These are phyloP conservation scores for Pseudobourletiella spinata DNA, from an alignment of 1,140 invertebrate genomes.

Conservation along the genomic window DNA sequence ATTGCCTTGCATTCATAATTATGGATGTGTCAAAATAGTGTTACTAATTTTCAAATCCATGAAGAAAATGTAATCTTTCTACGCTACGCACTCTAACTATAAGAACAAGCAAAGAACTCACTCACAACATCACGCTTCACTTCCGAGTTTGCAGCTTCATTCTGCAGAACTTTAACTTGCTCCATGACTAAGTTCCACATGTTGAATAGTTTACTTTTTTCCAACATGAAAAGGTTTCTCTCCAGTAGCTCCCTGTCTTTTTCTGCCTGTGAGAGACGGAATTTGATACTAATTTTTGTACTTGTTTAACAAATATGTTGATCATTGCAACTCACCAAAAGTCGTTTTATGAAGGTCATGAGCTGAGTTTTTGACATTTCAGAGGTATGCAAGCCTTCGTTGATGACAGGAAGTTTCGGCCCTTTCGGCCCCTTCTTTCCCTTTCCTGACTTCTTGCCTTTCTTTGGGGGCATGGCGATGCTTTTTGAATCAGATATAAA, in stretches of 20 bases:
- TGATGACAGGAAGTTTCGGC: background rate
- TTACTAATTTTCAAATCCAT: no score
- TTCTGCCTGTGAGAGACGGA: background rate
- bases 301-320: background rate
- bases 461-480: background rate
- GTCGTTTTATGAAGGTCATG: background rate
- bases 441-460: background rate
- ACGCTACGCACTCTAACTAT: background rate
- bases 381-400: background rate
- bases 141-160: background rate
- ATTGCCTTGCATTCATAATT: background rate
- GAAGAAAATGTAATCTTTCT: no score
- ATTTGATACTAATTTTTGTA: background rate
- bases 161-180: background rate
- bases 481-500: no score
- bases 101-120: background rate
- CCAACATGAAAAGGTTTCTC: background rate
- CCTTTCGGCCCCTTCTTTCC: background rate
- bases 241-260: background rate
- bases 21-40: no score
- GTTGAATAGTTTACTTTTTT: background rate
- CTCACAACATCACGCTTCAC: background rate
- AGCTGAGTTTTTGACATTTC: constrained; percentile 2
- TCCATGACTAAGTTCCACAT: background rate
- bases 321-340: background rate